These are phyloP conservation scores for Troides oblongomaculatus DNA, from an alignment of 2,888 invertebrate genomes.

Conservation along the genomic window DNA sequence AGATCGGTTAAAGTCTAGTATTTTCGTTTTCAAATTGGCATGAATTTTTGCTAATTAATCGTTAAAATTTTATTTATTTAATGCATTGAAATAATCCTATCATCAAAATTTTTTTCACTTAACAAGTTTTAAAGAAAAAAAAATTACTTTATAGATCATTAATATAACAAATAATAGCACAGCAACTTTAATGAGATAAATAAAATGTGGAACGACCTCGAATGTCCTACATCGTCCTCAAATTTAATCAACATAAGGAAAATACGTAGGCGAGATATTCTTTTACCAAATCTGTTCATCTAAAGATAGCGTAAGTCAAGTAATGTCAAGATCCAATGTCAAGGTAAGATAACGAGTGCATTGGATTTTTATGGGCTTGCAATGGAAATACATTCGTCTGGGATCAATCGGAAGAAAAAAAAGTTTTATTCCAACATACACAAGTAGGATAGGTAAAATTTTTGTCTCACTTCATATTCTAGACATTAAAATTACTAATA, in stretches of 20 bases:
- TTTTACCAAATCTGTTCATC: slow-evolving; percentile 15
- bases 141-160: background rate
- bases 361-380: slow-evolving; percentile 3
- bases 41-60: background rate
- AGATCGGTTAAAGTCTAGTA: background rate
- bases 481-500: too few species aligned
- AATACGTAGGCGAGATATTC: slow-evolving; percentile 8
- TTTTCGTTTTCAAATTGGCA: background rate
- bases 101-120: too few species aligned
- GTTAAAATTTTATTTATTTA: too few species aligned
- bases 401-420: background rate
- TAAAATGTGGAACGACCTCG: slow-evolving; percentile 9
- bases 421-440: too few species aligned
- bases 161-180: background rate
- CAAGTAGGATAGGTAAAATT: too few species aligned
- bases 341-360: slow-evolving; percentile 25
- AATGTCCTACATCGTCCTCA: slow-evolving; percentile 15
- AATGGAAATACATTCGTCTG: background rate
- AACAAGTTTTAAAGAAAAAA: background rate
- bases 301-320: slow-evolving; percentile 11
- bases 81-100: too few species aligned
- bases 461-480: too few species aligned
- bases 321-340: slow-evolving; percentile 29
- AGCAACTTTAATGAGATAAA: background rate
- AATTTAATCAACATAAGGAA: slow-evolving; percentile 19